These are phyloP conservation scores for Tetragonisca angustula DNA, from an alignment of 2,888 invertebrate genomes.

Conservation along the genomic window DNA sequence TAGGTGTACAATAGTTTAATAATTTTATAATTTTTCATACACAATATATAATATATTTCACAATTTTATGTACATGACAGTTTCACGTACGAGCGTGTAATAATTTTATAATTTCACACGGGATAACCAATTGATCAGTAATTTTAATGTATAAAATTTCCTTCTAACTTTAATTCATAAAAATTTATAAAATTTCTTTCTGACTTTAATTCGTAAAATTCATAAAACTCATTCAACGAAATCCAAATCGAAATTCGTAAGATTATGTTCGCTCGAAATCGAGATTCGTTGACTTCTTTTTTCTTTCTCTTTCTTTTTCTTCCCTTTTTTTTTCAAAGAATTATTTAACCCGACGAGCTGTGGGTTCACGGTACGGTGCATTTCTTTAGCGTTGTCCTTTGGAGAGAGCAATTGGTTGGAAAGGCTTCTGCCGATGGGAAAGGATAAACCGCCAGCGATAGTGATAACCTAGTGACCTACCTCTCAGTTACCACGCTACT, in stretches of 20 bases:
- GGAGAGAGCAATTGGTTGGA: conserved; percentile 74
- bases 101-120: too few relatives aligned
- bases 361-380: conserved; percentile 37
- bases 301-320: not conserved
- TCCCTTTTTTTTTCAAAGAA: conserved; percentile 37
- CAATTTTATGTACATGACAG: too few relatives aligned
- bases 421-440: conserved; percentile 69
- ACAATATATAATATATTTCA: too few relatives aligned
- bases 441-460: conserved; percentile 66
- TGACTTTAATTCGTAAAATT: too few relatives aligned
- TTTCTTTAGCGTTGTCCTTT: conserved; percentile 64
- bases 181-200: too few relatives aligned
- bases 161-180: too few relatives aligned
- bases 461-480: conserved; percentile 79
- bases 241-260: not conserved
- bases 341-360: conserved; percentile 44
- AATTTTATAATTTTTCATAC: too few relatives aligned
- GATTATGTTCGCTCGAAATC: not conserved
- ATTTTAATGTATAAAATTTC: too few relatives aligned
- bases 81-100: too few relatives aligned
- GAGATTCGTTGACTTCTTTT: not conserved
- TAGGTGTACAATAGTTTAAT: too few relatives aligned
- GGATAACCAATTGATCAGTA: too few relatives aligned
- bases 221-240: too few relatives aligned
- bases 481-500: conserved; percentile 61